Conservation (phyloP, 2,113 vertebrate species). For the Eretmochelys imbricata region DNA sequence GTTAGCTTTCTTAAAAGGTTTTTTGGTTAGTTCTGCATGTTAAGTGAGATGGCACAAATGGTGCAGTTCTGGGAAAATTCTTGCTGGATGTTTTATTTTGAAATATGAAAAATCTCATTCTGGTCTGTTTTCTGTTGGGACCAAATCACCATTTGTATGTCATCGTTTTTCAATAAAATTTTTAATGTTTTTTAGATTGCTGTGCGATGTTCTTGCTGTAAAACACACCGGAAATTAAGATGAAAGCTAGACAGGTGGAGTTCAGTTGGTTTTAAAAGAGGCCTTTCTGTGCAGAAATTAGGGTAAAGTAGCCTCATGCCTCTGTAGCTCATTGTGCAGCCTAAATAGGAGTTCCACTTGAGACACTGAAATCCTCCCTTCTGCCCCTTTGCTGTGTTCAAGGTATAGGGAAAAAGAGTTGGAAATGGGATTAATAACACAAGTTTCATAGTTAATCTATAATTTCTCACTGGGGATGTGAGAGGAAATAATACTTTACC, state of each 20-base stretch:
- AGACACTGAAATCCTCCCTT: not conserved
- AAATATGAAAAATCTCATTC: constrained; percentile 47
- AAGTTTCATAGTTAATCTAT: not conserved
- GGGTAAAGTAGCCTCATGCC: not conserved
- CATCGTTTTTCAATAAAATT: constrained; percentile 82
- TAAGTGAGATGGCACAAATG: not conserved
- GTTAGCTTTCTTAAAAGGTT: constrained; percentile 29
- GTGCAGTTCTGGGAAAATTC: constrained; percentile 47
- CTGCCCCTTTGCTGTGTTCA: not conserved
- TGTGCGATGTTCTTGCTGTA: constrained; percentile 45
- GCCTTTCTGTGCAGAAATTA: not conserved
- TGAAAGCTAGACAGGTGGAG: not conserved
- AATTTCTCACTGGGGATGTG: not conserved
- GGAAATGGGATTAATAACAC: not conserved
- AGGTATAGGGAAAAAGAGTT: not conserved
- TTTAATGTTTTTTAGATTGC: constrained; percentile 62
- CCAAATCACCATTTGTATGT: constrained; percentile 76
- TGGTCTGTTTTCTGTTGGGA: constrained; percentile 74
- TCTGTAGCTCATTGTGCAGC: no score
- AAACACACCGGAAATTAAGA: not conserved
- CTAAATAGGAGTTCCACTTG: not conserved
- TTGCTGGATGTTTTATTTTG: constrained; percentile 68
- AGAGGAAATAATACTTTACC: not conserved
- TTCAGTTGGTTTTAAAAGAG: not conserved
- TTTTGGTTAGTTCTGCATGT: constrained; percentile 20